phyloP scores from a whole-genome alignment of 2,113 vertebrate genomes.

The Synchiropus splendidus region DNA sequence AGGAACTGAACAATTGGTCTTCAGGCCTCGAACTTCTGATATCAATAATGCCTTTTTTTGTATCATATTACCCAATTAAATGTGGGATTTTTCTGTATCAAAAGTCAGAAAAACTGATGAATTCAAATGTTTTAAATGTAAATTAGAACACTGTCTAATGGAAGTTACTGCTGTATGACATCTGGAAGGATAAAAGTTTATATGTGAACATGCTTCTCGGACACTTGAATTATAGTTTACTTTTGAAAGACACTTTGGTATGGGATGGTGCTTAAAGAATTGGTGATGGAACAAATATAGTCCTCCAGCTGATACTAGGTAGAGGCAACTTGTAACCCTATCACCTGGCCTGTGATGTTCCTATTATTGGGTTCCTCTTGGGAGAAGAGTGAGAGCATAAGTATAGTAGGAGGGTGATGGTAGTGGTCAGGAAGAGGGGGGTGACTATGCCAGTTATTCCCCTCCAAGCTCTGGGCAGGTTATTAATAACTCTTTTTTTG shows the following conservation, averaged over 20 bases:
- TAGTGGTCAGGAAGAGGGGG: constrained; percentile 3
- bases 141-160: no score
- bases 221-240: no score
- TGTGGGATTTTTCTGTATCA: no score
- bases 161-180: no score
- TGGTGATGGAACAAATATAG: constrained; percentile 13
- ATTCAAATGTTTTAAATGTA: no score
- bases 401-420: not conserved
- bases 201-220: no score
- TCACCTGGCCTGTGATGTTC: constrained; percentile 37
- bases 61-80: no score
- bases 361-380: constrained; percentile 42
- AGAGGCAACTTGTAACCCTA: constrained; percentile 33
- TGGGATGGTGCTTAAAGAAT: not conserved
- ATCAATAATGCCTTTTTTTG: no score
- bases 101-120: no score
- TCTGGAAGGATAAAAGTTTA: no score
- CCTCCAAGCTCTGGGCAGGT: constrained; percentile 16
- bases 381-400: constrained; percentile 10
- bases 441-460: constrained; percentile 33
- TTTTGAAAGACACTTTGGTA: not conserved
- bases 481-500: constrained; percentile 58
- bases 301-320: not conserved
- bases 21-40: no score
- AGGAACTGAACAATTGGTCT: no score